phyloP scores from a whole-genome alignment of 2,797 vertebrate genomes.

The Smutsia temminckii region DNA sequence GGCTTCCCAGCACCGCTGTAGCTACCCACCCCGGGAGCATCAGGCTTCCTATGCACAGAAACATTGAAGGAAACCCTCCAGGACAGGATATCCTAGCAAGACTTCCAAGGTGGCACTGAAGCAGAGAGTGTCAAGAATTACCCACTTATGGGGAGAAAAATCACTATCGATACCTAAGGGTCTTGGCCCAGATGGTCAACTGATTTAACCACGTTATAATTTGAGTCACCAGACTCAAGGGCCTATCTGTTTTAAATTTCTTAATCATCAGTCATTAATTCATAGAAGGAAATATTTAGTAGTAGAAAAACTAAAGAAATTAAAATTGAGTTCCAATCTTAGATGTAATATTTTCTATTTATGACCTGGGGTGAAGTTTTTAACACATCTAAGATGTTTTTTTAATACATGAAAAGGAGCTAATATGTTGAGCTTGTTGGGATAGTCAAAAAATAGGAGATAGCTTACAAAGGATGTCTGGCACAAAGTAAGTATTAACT shows the following conservation, averaged over 20 bases:
- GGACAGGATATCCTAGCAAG: not conserved
- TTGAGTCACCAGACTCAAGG: not conserved
- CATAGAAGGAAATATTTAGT: not conserved
- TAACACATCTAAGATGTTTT: not conserved
- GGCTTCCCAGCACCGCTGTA: accelerated
- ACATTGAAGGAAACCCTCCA: too few relatives aligned
- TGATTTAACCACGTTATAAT: not conserved
- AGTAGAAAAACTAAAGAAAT: not conserved
- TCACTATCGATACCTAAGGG: too few relatives aligned
- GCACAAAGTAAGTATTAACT: not conserved
- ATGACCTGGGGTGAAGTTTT: not conserved
- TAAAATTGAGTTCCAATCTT: not conserved
- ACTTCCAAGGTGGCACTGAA: not conserved
- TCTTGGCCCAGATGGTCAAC: not conserved
- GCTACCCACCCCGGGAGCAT: not conserved
- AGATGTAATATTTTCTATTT: not conserved
- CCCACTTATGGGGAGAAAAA: not conserved
- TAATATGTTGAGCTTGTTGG: not conserved
- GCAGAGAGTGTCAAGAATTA: not conserved
- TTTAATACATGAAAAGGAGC: not conserved
- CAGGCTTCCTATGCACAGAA: not conserved
- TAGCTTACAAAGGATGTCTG: not conserved
- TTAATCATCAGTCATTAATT: not conserved
- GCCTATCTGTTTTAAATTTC: not conserved
- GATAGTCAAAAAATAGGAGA: not conserved